Evolutionary conservation across 2,888 invertebrate species (phyloP).

Genomic region (Tipula helvola): DNA sequence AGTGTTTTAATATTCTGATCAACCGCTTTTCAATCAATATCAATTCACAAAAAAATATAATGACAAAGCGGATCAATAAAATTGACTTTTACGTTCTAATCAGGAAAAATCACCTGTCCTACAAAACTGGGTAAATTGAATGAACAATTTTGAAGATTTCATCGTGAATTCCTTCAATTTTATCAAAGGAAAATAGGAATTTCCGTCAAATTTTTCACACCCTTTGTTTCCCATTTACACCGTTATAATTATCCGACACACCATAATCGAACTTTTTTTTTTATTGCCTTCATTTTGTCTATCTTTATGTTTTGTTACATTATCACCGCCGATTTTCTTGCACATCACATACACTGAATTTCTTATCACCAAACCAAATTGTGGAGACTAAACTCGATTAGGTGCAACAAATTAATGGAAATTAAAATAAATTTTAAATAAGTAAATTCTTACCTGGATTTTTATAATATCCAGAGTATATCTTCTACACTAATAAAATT

Average conservation of each 20-base stretch:
- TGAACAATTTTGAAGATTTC: background rate
- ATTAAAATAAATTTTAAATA: too few relatives aligned
- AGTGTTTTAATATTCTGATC: background rate
- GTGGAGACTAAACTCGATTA: background rate
- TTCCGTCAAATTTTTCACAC: background rate
- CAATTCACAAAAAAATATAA: background rate
- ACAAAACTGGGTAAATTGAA: background rate
- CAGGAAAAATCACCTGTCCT: background rate
- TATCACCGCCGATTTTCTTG: background rate
- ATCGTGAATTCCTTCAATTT: too few relatives aligned
- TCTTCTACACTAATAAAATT: background rate
- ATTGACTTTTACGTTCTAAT: background rate
- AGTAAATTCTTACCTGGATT: background rate
- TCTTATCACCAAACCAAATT: background rate
- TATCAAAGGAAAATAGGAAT: background rate
- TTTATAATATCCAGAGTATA: background rate
- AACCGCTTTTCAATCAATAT: background rate
- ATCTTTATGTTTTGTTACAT: background rate
- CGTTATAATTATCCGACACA: background rate
- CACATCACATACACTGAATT: background rate
- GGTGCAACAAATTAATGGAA: background rate
- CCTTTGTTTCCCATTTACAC: background rate
- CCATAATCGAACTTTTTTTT: background rate
- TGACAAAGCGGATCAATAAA: background rate
- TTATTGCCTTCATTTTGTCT: constrained; percentile 4